Base-by-base conservation (phyloP, 2,113 vertebrate genomes). In the Grantiella picta region DNA sequence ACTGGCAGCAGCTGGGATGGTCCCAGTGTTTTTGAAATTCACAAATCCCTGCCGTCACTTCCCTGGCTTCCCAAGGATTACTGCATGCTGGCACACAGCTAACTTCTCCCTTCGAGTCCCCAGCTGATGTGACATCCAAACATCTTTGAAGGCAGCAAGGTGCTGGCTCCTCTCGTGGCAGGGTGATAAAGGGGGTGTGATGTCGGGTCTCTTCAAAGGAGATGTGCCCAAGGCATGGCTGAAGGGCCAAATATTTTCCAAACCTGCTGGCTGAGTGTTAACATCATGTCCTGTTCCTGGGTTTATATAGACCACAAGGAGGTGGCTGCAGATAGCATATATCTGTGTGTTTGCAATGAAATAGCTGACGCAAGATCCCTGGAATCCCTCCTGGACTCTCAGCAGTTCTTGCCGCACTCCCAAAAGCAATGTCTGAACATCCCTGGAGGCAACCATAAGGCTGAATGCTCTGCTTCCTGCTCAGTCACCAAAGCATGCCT, bases 381-480 rank as follows among this genome's bases (percentile, higher is more conserved):
- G 52, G 52, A 75, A 64, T 42, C 22, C 25, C 76, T 38, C 53
- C 44, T 7, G 23, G 1, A 1, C 44, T 50, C 59, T 36, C 85
- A 27, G 19, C 29, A 13, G 54, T 12, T 56, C 54, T 45, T 6
- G 9, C 53, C 0, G 9, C 29, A 7, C 36, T 61, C 70, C 57
- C 1, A 0, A 1, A 7, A n/a, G 29, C 3, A 0, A 2, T 9
- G 40, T 11, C 79, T 59, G 72, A 86, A 71, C 86, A 59, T 38
- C 83, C 31, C 65, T 42, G 68, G 42, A 13, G 68, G 78, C 29
- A 49, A 2, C 60, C 3, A 0, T 1, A 1, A 12, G 73, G 63
- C 68, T 82, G 85, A 76, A 44, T 0, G 5, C 63, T 64, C 23
- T 27, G 31, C 54, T 65, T 57, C 66, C 50, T 3, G 3, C 66